Evolutionary conservation across 2,113 vertebrate genomes (phyloP), one percentile per base, ranked within the genome.

Genomic region (Ancistrus triradiatus): DNA sequence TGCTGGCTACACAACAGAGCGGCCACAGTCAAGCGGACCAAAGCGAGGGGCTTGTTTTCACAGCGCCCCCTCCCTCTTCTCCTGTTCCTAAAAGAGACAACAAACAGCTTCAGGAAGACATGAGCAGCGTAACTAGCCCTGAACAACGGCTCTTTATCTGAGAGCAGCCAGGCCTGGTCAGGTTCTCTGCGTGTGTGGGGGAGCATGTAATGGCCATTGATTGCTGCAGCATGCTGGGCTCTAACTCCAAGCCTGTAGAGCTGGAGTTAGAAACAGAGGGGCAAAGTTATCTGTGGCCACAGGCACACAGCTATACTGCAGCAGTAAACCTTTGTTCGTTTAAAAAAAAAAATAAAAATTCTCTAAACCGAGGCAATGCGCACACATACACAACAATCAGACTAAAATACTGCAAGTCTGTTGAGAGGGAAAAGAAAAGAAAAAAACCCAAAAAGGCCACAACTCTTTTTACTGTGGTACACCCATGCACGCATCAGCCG

Each of bases 81-180:
- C 72, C 31, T 76, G 28, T 60, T 59, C 75, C 74, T 77, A 77
- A 81, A 80, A 70, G 74, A 64, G 77, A 86, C 79, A 86, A 86
- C 83, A 86, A 83, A 84, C 79, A 77, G 80, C 78, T 83, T 86
- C 83, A 84, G 71, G 77, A 83, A 81, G 78, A 84, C 84, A 83
- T 83, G 78, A 83, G 75, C 81, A 78, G 77, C 73, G 82, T 78
- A n/a, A 77, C 79, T 80, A 78, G 76, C 66, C 73, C 75, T 28
- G 84, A 89, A 81, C 84, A 90, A 89, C 89, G 85, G 83, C 74
- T 76, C 90, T 93, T 92, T 94, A 91, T 94, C 90, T 72, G 69
- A 82, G 78, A 80, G 81, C 89, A 91, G 84, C 86, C 85, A 87
- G 83, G 87, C 91, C 85, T 84, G 86, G 90, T 86, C 76, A 77